Evolutionary conservation across 2,888 invertebrate species (phyloP), one percentile per base, ranked within the genome.

Genomic region (Eurytoma adleriae): DNA sequence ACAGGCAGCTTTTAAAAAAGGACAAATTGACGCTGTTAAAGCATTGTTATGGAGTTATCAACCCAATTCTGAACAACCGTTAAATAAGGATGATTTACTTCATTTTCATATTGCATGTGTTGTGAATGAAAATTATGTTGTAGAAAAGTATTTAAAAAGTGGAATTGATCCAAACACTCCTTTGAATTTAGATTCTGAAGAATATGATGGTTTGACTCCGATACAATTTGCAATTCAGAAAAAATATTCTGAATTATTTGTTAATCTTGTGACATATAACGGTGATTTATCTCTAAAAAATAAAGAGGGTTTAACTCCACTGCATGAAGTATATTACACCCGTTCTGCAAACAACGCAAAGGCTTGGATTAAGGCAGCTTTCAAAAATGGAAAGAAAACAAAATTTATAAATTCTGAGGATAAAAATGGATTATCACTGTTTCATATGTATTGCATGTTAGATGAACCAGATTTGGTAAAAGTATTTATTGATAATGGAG

Each of bases 81-180:
- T 3, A 4, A 59, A 59, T 59, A 20, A 0, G 13, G 59, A 59
- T 20, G 59, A 59, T 20, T 20, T 12, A 20, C 20, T 20, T 59
- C 59, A 59, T 12, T 59, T 59, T 59, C 59, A 59, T 3, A 59
- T 59, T 24, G 59, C 59, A 7, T 59, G 59, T 12, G 20, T 59
- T 18, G 20, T 18, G 12, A 20, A 59, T 12, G 20, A 59, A 20
- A 13, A 20, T 12, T 13, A 59, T 10, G 20, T 20, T 12, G 59
- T 59, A 12, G 7, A 20, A 59, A 24, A 59, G 20, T 59, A 20
- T 20, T 18, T 59, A 20, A 20, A 59, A 13, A 13, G 0, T 59
- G 59, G 24, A 59, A 20, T 59, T 59, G 18, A 18, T 20, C 1
- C 20, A 20, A 20, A 59, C 18, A 59, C 24, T 2, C 12, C 13